Conservation (phyloP, 2,888 invertebrate species). For the Brenthis ino region DNA sequence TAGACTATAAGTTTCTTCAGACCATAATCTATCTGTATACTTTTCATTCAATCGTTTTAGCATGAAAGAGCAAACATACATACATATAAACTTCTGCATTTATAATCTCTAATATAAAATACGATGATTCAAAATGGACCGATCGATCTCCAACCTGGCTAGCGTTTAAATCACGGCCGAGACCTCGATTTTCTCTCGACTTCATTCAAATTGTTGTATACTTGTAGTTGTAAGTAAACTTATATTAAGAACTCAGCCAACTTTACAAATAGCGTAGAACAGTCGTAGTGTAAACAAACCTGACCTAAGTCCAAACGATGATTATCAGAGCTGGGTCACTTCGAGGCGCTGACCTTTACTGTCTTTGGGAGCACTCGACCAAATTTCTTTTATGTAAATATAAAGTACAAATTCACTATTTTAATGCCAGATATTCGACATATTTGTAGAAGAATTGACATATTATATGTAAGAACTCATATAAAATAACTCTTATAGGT, state of each 20-base stretch:
- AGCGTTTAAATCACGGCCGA: background rate
- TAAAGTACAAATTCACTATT: background rate
- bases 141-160: background rate
- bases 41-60: no score
- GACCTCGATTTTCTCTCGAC: slow-evolving; percentile 9
- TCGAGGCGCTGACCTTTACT: slow-evolving; percentile 20
- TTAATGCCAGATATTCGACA: no score
- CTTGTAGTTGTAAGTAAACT: background rate
- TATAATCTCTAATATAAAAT: background rate
- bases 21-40: no score
- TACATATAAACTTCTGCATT: no score
- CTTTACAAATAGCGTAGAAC: slow-evolving; percentile 6
- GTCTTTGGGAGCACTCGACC: slow-evolving; percentile 12
- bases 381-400: slow-evolving; percentile 2
- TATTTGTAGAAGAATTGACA: background rate
- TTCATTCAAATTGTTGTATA: slow-evolving; percentile 12
- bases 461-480: no score
- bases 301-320: slow-evolving; percentile 39
- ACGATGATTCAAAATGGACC: background rate
- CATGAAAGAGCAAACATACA: no score
- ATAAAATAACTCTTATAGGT: no score
- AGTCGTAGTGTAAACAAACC: slow-evolving; percentile 37
- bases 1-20: no score
- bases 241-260: slow-evolving; percentile 1
- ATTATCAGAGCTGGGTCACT: slow-evolving; percentile 27